Base-by-base conservation (phyloP, 2,888 invertebrate species). In the Pristionchus entomophagus region DNA sequence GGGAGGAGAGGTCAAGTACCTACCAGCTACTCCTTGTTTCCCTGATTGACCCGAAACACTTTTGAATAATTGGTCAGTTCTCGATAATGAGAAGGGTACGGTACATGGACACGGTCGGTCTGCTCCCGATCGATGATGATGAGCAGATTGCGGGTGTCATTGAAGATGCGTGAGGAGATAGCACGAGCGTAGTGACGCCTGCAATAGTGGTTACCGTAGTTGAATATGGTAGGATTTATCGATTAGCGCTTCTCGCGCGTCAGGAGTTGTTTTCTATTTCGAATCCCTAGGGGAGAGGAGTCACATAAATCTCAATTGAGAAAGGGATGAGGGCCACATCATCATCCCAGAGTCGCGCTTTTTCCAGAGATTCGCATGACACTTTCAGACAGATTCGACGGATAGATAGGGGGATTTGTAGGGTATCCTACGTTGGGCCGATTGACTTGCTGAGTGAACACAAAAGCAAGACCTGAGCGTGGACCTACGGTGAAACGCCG, bases 121-220 rank as follows among this genome's bases (percentile, higher is more conserved):
- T 91, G 91, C 53, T 91, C 91, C 29, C 89, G 84, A 87, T 92
- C 92, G 81, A 92, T 91, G 65, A 92, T 92, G 69, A 92, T 90
- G 38, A 92, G 88, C 84, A 92, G 90, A 80, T 92, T 92, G 29
- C 88, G 86, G 8, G 91, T 92, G 83, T 92, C 91, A 86, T 92
- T 92, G 90, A 92, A 92, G 78, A 92, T 91, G 83, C 91, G 82
- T 12, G 88, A 88, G 80, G 90, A 90, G 82, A 92, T 92, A 38
- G 88, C 81, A 69, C 89, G 89, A 10, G 92, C 91, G 77, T 88
- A 90, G 81, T 89, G 89, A 49, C 90, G 88, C 86, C 92, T 91
- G 86, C 56, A 88, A 73, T n/a, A n/a, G n/a, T n/a, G 38, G 41
- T 1, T 77, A 80, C 78, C 5, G 62, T 62, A 73, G 49, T 1